phyloP scores from a whole-genome alignment of 2,888 invertebrate species.

The Sympetrum striolatum region DNA sequence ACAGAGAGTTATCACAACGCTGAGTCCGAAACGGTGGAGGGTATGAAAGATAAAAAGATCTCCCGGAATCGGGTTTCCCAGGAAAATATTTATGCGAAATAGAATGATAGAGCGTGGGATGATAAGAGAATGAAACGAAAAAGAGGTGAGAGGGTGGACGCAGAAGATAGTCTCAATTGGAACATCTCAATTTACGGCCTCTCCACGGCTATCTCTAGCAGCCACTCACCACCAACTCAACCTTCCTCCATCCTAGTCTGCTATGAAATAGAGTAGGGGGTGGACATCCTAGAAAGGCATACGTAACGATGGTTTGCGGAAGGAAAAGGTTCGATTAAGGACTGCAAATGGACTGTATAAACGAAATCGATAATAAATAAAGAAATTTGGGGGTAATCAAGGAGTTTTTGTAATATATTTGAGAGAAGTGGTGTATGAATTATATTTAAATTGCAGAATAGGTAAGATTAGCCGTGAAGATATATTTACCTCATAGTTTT shows the following conservation, averaged over 20 bases:
- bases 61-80: too few relatives aligned
- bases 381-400: too few relatives aligned
- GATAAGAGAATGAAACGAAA: background rate
- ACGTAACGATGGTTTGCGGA: background rate
- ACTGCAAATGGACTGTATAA: background rate
- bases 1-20: too few relatives aligned
- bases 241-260: background rate
- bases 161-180: slow-evolving; percentile 4
- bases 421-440: too few relatives aligned
- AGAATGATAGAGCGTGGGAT: background rate
- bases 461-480: background rate
- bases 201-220: slow-evolving; percentile 21
- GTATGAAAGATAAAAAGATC: too few relatives aligned
- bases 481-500: background rate
- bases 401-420: too few relatives aligned
- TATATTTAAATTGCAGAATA: too few relatives aligned
- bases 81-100: too few relatives aligned
- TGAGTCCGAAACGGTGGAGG: too few relatives aligned
- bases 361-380: background rate
- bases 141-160: background rate
- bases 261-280: background rate
- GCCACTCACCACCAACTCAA: background rate
- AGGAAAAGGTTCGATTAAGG: background rate
- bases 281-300: background rate
- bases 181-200: slow-evolving; percentile 38